Base-by-base conservation (phyloP, 2,888 invertebrate species). In the Tiliacea citrago region DNA sequence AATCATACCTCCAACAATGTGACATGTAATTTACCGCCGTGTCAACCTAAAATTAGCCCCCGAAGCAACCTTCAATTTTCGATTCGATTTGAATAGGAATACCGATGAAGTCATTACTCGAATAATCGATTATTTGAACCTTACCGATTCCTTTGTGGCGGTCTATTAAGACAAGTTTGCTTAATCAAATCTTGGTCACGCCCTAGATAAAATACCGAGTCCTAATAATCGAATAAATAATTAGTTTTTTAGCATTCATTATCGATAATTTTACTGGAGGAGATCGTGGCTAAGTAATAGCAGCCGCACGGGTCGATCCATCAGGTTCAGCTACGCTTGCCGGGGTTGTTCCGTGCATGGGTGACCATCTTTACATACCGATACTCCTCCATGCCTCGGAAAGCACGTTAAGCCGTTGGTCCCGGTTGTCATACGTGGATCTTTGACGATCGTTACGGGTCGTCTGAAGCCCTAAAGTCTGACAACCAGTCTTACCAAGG, bases 1-100 rank as follows among this genome's bases (percentile, higher is more conserved):
- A 87, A 88, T 88, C 82, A 87, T 87, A 88, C 86, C 86, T 81
- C 88, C 86, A 90, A 91, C 89, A 89, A 90, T 88, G 88, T 91
- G 91, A 90, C 92, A 90, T 88, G 86, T 90, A 88, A 88, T 84
- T 82, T 83, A 69, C 77, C 18, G 71, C 84, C 81, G 85, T 86
- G 88, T 84, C 84, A 83, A 85, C 85, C 77, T 85, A 71, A 86
- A 73, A 82, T 82, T 82, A 84, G 68, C 82, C 81, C 63, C 60
- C 39, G 72, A 29, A 70, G 63, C 53, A 84, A 82, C 82, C 84
- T 84, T 73, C 84, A 82, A 82, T 82, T 82, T 82, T 73, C 84
- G 47, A 82, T 84, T 82, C 82, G 82, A 84, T 75, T 84, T 82
- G 84, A 81, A 81, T 82, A 84, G 67, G 76, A 81, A 82, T 82